These are phyloP conservation scores for Tetranychus piercei DNA, from an alignment of 2,888 invertebrate genomes.

Conservation along the genomic window DNA sequence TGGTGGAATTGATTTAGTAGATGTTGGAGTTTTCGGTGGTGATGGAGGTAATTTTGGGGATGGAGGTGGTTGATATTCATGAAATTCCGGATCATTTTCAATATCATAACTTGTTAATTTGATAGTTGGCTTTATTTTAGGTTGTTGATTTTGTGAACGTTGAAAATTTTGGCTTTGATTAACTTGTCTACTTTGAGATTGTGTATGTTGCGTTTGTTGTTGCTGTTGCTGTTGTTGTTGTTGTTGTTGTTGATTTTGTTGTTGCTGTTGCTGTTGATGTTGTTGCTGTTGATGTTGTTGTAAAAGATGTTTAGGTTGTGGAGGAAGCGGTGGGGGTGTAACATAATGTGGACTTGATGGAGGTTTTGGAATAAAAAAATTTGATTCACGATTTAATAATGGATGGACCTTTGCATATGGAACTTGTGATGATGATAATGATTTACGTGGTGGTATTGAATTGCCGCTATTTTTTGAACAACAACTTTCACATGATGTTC, in stretches of 20 bases:
- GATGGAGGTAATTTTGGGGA: neutral
- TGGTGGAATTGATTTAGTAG: neutral
- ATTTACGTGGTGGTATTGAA: neutral
- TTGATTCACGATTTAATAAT: neutral
- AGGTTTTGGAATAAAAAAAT: neutral
- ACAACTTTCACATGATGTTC: neutral
- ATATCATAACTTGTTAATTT: neutral
- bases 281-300: neutral
- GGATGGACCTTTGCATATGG: conserved; percentile 20
- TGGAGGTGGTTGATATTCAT: conserved; percentile 6
- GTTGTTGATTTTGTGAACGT: neutral
- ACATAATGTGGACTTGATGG: neutral
- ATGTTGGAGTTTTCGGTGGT: neutral
- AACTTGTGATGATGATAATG: conserved; percentile 11
- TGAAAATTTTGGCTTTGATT: neutral
- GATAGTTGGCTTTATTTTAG: neutral
- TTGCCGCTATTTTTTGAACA: neutral
- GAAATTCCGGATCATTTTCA: neutral
- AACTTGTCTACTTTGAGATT: neutral
- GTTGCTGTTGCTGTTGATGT: neutral
- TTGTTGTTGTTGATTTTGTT: neutral
- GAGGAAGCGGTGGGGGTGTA: neutral
- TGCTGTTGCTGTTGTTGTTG: neutral
- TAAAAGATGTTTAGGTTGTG: neutral
- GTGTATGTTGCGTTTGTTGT: neutral